Evolutionary conservation across 1,140 invertebrate genomes (phyloP).

Genomic region (Drusus annulatus): DNA sequence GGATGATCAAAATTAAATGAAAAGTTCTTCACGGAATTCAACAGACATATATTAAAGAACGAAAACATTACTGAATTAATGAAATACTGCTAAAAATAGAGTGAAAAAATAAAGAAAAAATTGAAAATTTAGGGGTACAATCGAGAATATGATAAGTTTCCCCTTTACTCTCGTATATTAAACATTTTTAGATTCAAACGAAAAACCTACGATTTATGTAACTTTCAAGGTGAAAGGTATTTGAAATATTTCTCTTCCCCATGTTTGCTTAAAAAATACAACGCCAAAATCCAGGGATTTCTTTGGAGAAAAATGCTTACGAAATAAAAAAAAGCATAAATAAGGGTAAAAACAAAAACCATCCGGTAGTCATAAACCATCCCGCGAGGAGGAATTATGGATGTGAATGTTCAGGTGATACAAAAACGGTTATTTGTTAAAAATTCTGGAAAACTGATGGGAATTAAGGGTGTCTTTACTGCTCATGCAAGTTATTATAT

Average conservation of each 20-base stretch:
- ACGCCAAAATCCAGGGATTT: slow-evolving; percentile 52
- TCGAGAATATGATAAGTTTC: not conserved
- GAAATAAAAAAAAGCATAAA: slow-evolving; percentile 58
- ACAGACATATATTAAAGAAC: too few relatives aligned
- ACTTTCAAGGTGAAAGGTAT: slow-evolving; percentile 50
- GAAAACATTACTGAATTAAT: too few relatives aligned
- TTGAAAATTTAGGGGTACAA: not conserved
- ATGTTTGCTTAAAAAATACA: slow-evolving; percentile 56
- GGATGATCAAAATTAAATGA: too few relatives aligned
- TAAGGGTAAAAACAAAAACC: slow-evolving; percentile 56
- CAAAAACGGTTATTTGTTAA: not conserved
- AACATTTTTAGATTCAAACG: slow-evolving; percentile 17
- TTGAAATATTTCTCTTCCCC: slow-evolving; percentile 37
- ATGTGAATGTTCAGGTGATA: slow-evolving; percentile 52
- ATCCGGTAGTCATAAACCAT: slow-evolving; percentile 55
- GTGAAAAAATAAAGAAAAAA: not conserved
- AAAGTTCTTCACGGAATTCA: too few relatives aligned
- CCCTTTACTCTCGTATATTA: not conserved
- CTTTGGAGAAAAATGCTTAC: slow-evolving; percentile 51
- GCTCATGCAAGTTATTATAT: too few relatives aligned
- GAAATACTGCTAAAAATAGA: too few relatives aligned
- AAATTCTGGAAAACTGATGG: not conserved
- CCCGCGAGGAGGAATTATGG: slow-evolving; percentile 44
- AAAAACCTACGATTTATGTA: slow-evolving; percentile 50
- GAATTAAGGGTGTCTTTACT: too few relatives aligned